Evolutionary conservation across 2,888 invertebrate species (phyloP), one percentile per base, ranked within the genome.

Genomic region (Griposia aprilina): DNA sequence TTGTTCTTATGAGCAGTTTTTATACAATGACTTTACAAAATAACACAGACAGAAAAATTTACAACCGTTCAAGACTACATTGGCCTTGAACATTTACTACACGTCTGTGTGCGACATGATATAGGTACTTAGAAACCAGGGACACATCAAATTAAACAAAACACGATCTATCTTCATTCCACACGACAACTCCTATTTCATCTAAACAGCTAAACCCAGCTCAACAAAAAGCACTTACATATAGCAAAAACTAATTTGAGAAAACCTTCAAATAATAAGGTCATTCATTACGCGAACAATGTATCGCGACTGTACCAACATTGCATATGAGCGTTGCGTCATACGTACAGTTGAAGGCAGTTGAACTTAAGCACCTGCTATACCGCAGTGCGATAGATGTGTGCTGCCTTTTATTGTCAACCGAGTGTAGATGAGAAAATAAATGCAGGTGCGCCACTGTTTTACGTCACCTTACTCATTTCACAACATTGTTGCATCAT

Each of bases 231-330:
- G n/a, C 57, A 81, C 62, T 74, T 67, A 60, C 17, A 8, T 30
- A 67, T 52, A 81, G 76, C 74, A 78, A 85, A 82, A 87, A 86
- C 78, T 82, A 83, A 88, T 93, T 92, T 92, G 86, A 91, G 91
- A 89, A 91, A 92, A 90, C 92, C 92, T 93, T 94, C 91, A 88
- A 90, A 90, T 91, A 93, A 93, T 93, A 90, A 91, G 92, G 92
- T 91, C 92, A 89, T 92, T 91, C 90, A 92, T 94, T 94, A 92
- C 85, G 84, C 80, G 91, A 90, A 93, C 93, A 94, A 93, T 93
- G 92, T 92, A 90, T 91, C 88, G 87, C 80, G 88, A 86, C 86
- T 85, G 86, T 85, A 81, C 84, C 60, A 67, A 88, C 84, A 90
- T 90, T 92, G 92, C 92, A 92, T 90, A 87, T 86, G 87, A 89